These are phyloP conservation scores for Archilochus colubris DNA, from an alignment of 2,113 vertebrate genomes.

Conservation along the genomic window DNA sequence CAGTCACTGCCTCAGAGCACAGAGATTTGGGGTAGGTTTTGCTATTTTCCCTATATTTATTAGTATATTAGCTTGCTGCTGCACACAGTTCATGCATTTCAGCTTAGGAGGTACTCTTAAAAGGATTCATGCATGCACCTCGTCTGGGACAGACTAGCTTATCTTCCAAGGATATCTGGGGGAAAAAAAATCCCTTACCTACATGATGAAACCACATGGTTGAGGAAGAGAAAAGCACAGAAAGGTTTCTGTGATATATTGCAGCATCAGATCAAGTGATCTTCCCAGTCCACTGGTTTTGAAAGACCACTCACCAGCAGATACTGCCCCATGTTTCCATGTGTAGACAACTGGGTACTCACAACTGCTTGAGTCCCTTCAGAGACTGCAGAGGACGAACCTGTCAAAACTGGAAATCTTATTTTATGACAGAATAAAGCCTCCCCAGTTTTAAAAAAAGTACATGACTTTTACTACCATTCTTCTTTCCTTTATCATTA, in stretches of 20 bases:
- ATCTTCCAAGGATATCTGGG: background rate
- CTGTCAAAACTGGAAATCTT: background rate
- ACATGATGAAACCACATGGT: background rate
- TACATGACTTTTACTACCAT: background rate
- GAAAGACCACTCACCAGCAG: background rate
- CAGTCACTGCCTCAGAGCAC: background rate
- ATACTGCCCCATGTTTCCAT: background rate
- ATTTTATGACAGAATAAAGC: background rate
- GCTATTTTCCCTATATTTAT: background rate
- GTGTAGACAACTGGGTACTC: background rate
- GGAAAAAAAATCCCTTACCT: background rate
- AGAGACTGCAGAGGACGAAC: background rate
- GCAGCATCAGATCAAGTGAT: background rate
- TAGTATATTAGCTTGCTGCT: background rate
- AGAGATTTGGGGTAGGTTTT: background rate
- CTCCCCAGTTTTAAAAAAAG: background rate
- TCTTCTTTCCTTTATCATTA: background rate
- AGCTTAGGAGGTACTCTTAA: background rate
- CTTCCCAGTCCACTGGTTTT: background rate
- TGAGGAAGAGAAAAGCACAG: background rate
- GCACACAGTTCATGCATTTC: background rate
- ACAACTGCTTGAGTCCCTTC: background rate
- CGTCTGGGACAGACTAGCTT: background rate
- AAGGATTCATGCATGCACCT: background rate
- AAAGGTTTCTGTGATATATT: background rate